Conservation (phyloP, 2,888 invertebrate species). For the Apamea epomidion region DNA sequence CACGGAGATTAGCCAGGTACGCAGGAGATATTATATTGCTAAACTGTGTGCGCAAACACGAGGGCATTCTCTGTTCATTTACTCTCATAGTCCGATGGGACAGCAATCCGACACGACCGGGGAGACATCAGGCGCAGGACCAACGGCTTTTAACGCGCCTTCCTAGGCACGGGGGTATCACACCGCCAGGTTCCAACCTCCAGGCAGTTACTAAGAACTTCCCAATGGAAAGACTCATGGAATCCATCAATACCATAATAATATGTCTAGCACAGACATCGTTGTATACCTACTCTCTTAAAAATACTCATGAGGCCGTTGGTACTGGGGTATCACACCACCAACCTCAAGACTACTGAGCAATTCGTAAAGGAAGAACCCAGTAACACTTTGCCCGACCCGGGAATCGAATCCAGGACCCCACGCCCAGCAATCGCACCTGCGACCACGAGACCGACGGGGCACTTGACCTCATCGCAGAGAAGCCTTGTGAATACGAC, state of each 20-base stretch:
- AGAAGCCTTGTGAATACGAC: constrained; percentile 59
- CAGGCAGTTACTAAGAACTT: too few species aligned
- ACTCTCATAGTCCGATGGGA: background rate
- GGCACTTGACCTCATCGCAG: background rate
- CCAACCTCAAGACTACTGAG: background rate
- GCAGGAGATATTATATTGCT: background rate
- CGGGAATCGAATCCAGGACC: background rate
- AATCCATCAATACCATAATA: too few species aligned
- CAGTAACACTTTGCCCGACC: background rate
- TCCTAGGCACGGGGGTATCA: too few species aligned
- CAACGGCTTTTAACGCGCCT: too few species aligned
- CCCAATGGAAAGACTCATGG: too few species aligned
- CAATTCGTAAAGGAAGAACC: background rate
- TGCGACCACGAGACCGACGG: background rate
- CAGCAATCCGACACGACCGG: background rate
- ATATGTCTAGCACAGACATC: too few species aligned
- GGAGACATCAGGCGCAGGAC: too few species aligned
- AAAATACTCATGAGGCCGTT: too few species aligned
- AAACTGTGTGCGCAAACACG: background rate
- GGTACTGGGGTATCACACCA: too few species aligned
- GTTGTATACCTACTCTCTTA: too few species aligned
- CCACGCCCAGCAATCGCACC: too few species aligned
- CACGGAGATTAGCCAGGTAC: background rate
- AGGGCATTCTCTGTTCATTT: background rate
- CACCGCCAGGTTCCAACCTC: too few species aligned